Percentiles rank a stretch among this genome's conserved stretches.
Evolutionary conservation across 2,113 vertebrate genomes (phyloP).

Genomic region (Furnarius figulus): DNA sequence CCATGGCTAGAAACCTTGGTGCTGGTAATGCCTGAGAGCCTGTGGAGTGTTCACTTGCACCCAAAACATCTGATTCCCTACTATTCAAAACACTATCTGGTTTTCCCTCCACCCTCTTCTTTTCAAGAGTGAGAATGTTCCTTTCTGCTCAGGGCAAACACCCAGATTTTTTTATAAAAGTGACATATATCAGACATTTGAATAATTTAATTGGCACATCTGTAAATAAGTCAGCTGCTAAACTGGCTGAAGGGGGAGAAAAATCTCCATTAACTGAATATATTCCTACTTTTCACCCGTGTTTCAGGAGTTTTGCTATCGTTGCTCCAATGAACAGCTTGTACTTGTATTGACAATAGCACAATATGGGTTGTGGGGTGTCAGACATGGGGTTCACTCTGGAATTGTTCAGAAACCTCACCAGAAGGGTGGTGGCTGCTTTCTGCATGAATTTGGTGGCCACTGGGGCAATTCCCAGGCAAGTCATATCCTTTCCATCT

Average conservation of each 20-base stretch:
- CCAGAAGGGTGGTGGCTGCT: background rate
- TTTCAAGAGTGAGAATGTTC: background rate
- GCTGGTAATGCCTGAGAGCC: slow-evolving; percentile 7
- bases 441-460: background rate
- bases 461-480: background rate
- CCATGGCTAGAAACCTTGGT: slow-evolving; percentile 47
- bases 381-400: background rate
- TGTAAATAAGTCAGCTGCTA: background rate
- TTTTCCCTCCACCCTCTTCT: background rate
- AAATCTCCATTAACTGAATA: background rate
- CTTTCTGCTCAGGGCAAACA: background rate
- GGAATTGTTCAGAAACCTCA: background rate
- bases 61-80: background rate
- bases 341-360: too few relatives aligned
- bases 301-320: background rate
- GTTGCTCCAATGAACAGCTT: background rate
- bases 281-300: background rate
- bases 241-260: background rate
- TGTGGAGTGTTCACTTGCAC: background rate
- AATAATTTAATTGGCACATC: background rate
- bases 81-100: background rate
- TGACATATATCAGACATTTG: background rate
- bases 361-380: background rate
- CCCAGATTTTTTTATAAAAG: background rate
- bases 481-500: background rate